phyloP scores from a whole-genome alignment of 2,888 invertebrate species.

The Leptarthrus brevirostris region DNA sequence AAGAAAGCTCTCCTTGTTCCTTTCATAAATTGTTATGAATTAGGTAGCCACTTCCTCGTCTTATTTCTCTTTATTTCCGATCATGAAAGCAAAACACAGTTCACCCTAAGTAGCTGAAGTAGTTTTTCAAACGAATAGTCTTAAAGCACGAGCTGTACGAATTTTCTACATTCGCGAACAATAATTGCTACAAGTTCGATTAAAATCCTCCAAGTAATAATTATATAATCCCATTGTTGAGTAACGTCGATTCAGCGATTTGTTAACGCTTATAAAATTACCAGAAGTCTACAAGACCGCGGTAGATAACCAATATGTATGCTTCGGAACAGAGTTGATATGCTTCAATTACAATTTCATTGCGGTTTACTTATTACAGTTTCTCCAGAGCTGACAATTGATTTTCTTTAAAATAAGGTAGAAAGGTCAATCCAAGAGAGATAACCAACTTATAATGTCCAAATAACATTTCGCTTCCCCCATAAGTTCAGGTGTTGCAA shows the following conservation, averaged over 20 bases:
- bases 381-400: neutral
- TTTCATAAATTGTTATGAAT: too few relatives aligned
- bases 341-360: neutral
- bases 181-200: too few relatives aligned
- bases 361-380: neutral
- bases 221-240: conserved; percentile 25
- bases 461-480: neutral
- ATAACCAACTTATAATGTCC: neutral
- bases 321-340: conserved; percentile 32
- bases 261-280: conserved; percentile 22
- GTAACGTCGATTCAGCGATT: neutral
- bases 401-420: conserved; percentile 16
- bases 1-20: too few relatives aligned
- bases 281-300: conserved; percentile 23
- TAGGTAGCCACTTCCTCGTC: too few relatives aligned
- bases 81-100: too few relatives aligned
- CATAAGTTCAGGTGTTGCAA: neutral
- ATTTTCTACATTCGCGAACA: too few relatives aligned
- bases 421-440: conserved; percentile 12
- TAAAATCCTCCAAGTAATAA: too few relatives aligned
- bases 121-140: too few relatives aligned
- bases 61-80: too few relatives aligned
- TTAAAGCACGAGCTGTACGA: too few relatives aligned
- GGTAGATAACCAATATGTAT: conserved; percentile 11
- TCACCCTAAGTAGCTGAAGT: too few relatives aligned